These are phyloP conservation scores for Lasioglossum marginatum DNA, from an alignment of 2,888 invertebrate species.

Conservation along the genomic window DNA sequence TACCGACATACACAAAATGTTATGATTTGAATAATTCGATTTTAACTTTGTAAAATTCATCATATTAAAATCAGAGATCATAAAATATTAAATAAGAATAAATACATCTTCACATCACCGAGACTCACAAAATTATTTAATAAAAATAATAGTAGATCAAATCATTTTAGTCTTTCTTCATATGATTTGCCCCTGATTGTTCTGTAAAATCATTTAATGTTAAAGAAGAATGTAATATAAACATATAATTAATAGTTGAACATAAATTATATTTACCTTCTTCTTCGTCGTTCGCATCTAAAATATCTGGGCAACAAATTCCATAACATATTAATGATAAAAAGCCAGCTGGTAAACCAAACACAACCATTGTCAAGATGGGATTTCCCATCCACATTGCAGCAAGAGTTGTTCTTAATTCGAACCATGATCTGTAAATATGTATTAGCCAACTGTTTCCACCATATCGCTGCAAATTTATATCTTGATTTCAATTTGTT, in stretches of 20 bases:
- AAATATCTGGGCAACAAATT: conserved; percentile 97
- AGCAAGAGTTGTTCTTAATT: conserved; percentile 91
- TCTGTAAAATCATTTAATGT: conserved; percentile 68
- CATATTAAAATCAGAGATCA: conserved; percentile 36
- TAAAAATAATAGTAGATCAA: conserved; percentile 28
- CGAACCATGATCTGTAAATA: conserved; percentile 92
- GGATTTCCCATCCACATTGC: conserved; percentile 98
- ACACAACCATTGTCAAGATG: conserved; percentile 95
- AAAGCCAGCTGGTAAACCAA: conserved; percentile 97
- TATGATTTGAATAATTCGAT: neutral
- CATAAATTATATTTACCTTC: conserved; percentile 81
- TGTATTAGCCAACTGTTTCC: conserved; percentile 92
- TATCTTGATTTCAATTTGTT: conserved; percentile 8
- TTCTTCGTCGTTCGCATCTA: conserved; percentile 95
- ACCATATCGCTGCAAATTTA: conserved; percentile 90
- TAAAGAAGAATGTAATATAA: conserved; percentile 9
- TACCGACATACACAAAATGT: conserved; percentile 34
- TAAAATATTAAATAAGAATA: conserved; percentile 36
- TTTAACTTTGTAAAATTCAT: conserved; percentile 25
- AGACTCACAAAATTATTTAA: conserved; percentile 39
- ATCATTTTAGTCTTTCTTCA: conserved; percentile 80
- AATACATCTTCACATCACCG: conserved; percentile 47
- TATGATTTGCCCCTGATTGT: conserved; percentile 75
- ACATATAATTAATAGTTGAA: neutral
- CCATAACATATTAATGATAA: conserved; percentile 97